phyloP scores from a whole-genome alignment of 2,797 vertebrate species.

The Mormyrus proboscirostris region DNA sequence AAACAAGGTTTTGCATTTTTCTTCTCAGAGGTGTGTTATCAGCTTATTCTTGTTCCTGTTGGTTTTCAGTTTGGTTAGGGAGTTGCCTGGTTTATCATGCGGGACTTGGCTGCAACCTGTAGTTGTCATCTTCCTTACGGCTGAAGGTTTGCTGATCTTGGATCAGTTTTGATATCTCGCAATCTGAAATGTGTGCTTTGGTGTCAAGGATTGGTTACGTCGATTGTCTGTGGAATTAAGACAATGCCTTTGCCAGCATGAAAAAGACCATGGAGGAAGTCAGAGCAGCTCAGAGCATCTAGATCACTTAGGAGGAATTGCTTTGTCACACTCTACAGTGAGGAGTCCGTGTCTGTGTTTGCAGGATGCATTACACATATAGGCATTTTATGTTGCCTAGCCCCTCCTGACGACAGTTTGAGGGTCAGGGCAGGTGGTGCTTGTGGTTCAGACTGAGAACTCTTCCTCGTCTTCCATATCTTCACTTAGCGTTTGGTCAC shows the following conservation, averaged over 20 bases:
- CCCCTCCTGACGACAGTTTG: background rate
- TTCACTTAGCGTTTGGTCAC: background rate
- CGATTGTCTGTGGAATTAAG: background rate
- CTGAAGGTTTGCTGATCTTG: background rate
- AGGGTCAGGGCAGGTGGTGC: background rate
- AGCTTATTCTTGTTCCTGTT: background rate
- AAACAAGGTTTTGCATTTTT: background rate
- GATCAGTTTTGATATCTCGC: background rate
- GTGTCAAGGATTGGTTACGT: background rate
- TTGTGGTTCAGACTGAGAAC: background rate
- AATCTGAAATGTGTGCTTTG: background rate
- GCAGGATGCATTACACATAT: background rate
- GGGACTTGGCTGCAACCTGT: background rate
- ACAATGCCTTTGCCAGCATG: background rate
- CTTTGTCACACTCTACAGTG: background rate
- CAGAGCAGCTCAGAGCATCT: background rate
- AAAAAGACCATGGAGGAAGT: background rate
- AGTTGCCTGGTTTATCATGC: background rate
- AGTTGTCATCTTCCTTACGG: background rate
- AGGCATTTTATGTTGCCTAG: background rate
- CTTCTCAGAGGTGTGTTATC: background rate
- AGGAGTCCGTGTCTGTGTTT: background rate
- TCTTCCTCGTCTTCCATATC: background rate
- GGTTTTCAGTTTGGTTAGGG: background rate
- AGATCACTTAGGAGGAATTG: background rate